phyloP scores from a whole-genome alignment of 2,113 vertebrate genomes.

The Seriola aureovittata region DNA sequence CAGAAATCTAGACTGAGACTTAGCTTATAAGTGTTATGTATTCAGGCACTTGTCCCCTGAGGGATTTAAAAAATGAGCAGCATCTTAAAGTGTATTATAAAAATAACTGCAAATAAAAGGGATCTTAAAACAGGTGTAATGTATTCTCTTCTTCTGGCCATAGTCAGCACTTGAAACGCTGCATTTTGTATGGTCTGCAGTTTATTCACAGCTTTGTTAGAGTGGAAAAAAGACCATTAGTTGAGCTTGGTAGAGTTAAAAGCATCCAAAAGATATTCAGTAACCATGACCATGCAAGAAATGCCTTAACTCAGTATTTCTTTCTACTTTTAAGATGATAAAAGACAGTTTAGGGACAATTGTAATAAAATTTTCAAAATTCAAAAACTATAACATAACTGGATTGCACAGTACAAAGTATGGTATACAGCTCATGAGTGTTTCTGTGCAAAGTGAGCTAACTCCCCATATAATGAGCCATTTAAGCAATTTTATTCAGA shows the following conservation, averaged over 20 bases:
- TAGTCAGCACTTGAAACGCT: slow-evolving; percentile 36
- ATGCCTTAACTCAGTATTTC: neutral
- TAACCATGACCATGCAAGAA: neutral
- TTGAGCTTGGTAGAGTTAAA: slow-evolving; percentile 1
- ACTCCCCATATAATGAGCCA: neutral
- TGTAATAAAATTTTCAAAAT: neutral
- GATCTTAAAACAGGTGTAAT: slow-evolving; percentile 30
- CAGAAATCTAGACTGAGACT: neutral
- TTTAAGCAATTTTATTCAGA: neutral
- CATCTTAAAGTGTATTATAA: slow-evolving; percentile 9
- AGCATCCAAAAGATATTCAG: slow-evolving; percentile 18
- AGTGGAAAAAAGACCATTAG: slow-evolving; percentile 27
- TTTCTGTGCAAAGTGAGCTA: neutral
- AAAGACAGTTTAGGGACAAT: slow-evolving; percentile 1
- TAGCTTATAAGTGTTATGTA: neutral
- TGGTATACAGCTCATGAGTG: neutral
- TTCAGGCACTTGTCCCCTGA: neutral
- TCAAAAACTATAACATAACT: neutral
- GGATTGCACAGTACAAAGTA: neutral
- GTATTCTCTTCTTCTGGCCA: slow-evolving; percentile 12
- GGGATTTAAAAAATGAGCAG: slow-evolving; percentile 4
- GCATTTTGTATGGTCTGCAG: slow-evolving; percentile 30
- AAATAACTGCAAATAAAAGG: slow-evolving; percentile 29
- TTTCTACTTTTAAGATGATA: neutral
- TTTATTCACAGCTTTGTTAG: slow-evolving; percentile 44